Base-by-base conservation (phyloP, 2,113 vertebrate genomes). In the Xiphias gladius region DNA sequence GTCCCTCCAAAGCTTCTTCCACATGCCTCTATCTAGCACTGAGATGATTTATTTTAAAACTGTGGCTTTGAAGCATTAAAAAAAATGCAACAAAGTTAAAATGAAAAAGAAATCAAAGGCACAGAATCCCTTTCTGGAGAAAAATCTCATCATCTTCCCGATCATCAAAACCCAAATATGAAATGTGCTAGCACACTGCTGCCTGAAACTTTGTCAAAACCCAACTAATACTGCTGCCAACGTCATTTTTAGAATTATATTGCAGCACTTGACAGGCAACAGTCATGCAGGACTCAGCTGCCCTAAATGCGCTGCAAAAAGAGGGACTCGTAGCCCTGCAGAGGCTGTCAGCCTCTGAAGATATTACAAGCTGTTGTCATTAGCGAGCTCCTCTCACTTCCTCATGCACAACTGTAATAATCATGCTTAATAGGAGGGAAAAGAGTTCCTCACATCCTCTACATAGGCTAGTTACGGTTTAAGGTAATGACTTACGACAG, bases 121-220 rank as follows among this genome's bases (percentile, higher is more conserved):
- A 28, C 12, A 61, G 39, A 67, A 74, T 79, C 64, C 65, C 76
- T 87, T 92, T 90, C 76, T 89, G 73, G 69, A 69, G 81, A 77
- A 79, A 88, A 90, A 89, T 88, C 89, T 93, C 78, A 90, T 89
- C 82, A 92, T 90, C 89, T 90, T 81, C 64, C 64, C 30, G 54
- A 88, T 94, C 89, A 90, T 94, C 92, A 93, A 94, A 92, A 88
- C 85, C 68, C 68, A 87, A 82, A 93, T 86, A 63, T 78, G 67
- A 86, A 91, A 88, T 87, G 61, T 82, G 86, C 89, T 35, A 57
- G 30, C 70, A 41, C 41, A 77, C 68, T 87, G 37, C 74, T 83
- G 80, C 62, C 62, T 67, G 61, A 66, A 91, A 90, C 88, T 88
- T 92, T 86, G 91, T 91, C 81, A 92, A 82, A 89, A 78, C 63